Conservation (phyloP, 2,888 invertebrate genomes). For the Polylopha cassiicola region DNA sequence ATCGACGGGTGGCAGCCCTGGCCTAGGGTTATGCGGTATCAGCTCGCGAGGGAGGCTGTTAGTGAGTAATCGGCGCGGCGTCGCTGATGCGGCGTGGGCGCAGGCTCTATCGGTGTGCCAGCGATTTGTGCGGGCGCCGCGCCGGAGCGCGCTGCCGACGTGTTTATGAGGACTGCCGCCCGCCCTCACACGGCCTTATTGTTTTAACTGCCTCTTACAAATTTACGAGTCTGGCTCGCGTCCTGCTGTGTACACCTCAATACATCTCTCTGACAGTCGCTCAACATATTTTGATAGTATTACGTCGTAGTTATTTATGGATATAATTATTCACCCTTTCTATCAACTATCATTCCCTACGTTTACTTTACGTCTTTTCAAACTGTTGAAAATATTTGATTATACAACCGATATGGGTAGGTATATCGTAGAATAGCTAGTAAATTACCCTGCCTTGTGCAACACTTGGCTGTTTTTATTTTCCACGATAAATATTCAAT, state of each 20-base stretch:
- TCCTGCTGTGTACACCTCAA: slow-evolving; percentile 40
- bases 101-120: slow-evolving; percentile 49
- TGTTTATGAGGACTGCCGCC: slow-evolving; percentile 66
- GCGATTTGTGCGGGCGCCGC: slow-evolving; percentile 63
- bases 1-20: slow-evolving; percentile 10
- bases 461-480: too few species aligned
- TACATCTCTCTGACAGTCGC: slow-evolving; percentile 20
- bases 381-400: too few species aligned
- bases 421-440: too few species aligned
- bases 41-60: slow-evolving; percentile 38
- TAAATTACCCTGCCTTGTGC: too few species aligned
- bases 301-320: neutral
- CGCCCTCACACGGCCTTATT: slow-evolving; percentile 66
- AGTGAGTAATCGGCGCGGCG: slow-evolving; percentile 39
- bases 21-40: slow-evolving; percentile 34
- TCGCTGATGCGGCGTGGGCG: slow-evolving; percentile 43
- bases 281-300: slow-evolving; percentile 17
- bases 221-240: slow-evolving; percentile 55
- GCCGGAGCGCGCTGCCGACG: slow-evolving; percentile 53
- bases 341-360: too few species aligned
- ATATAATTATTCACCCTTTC: neutral
- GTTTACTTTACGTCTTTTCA: too few species aligned
- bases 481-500: neutral
- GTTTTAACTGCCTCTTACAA: slow-evolving; percentile 61
- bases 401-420: too few species aligned